Evolutionary conservation across 1,140 invertebrate genomes (phyloP).

Genomic region (Mycetomoellerius zeteki): DNA sequence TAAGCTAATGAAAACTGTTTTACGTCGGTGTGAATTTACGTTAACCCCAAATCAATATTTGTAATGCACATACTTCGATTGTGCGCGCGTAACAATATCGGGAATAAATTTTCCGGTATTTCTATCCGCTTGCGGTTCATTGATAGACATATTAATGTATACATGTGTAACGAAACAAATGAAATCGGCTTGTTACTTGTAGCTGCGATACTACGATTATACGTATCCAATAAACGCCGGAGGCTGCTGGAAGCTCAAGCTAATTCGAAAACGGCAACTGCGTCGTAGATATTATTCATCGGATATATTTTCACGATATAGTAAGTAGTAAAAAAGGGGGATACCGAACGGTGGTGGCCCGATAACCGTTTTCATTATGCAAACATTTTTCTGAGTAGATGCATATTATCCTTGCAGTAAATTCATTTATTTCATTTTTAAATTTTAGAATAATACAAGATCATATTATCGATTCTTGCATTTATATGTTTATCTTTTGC

Average conservation of each 20-base stretch:
- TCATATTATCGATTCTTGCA: slow-evolving; percentile 1
- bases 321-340: slow-evolving; percentile 27
- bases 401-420: slow-evolving; percentile 25
- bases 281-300: slow-evolving; percentile 72
- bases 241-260: slow-evolving; percentile 63
- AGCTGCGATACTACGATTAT: slow-evolving; percentile 67
- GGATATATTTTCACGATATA: slow-evolving; percentile 54
- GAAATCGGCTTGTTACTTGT: slow-evolving; percentile 71
- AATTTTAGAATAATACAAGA: slow-evolving; percentile 37
- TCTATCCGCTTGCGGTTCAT: slow-evolving; percentile 60
- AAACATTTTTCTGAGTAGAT: slow-evolving; percentile 60
- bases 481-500: background rate
- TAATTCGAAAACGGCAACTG: slow-evolving; percentile 74
- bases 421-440: slow-evolving; percentile 39
- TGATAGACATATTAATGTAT: slow-evolving; percentile 67
- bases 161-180: slow-evolving; percentile 67
- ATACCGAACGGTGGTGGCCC: slow-evolving; percentile 16
- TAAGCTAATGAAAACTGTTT: slow-evolving; percentile 51
- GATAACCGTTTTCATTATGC: slow-evolving; percentile 62
- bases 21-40: slow-evolving; percentile 59
- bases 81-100: slow-evolving; percentile 34
- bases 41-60: slow-evolving; percentile 62
- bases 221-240: slow-evolving; percentile 72
- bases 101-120: slow-evolving; percentile 67
- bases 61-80: slow-evolving; percentile 2